A percentile compares a stretch with the other conserved stretches of the same genome.
These are phyloP conservation scores for Austrofundulus limnaeus DNA, from an alignment of 2,113 vertebrate species.

Conservation along the genomic window DNA sequence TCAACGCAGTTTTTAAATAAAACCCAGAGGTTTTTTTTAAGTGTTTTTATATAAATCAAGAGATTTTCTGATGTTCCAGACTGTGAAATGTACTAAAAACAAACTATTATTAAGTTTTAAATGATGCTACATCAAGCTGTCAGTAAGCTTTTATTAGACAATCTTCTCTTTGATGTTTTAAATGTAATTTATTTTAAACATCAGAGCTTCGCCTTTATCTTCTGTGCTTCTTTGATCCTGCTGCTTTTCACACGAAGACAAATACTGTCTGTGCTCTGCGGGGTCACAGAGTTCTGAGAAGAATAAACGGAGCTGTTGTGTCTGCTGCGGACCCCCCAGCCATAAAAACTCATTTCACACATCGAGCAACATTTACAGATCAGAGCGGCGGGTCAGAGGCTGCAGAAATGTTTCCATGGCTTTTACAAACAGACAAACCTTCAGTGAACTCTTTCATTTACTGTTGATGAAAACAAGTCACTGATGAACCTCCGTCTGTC, in stretches of 20 bases:
- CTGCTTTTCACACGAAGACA: no score
- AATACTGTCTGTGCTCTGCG: not conserved
- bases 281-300: slow-evolving; percentile 1
- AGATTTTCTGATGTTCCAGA: no score
- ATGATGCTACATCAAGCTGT: no score
- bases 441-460: not conserved
- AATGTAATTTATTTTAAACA: not conserved
- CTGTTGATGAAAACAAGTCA: not conserved
- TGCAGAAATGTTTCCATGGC: not conserved
- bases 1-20: not conserved
- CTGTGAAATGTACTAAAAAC: no score
- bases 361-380: not conserved
- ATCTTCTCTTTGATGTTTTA: not conserved
- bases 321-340: not conserved
- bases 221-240: slow-evolving; percentile 3
- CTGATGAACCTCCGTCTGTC: no score
- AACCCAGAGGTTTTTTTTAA: no score
- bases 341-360: not conserved
- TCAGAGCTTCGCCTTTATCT: no score
- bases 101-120: no score
- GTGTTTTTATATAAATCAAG: no score
- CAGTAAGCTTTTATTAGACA: not conserved
- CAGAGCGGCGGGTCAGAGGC: not conserved
- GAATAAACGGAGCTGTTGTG: not conserved
- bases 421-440: not conserved